Base-by-base conservation (phyloP, 1,140 invertebrate species). In the Orchesella cincta region DNA sequence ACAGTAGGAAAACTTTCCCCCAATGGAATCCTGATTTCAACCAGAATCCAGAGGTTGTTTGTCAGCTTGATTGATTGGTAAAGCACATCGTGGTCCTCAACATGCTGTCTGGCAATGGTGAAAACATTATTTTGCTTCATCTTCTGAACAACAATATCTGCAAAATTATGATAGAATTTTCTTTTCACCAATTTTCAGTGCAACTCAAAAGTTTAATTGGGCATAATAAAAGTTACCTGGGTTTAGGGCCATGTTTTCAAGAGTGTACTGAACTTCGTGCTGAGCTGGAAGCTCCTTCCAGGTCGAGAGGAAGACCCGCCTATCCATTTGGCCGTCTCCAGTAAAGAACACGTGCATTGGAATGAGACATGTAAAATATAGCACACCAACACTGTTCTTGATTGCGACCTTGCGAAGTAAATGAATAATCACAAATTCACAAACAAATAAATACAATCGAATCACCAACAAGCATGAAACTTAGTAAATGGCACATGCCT, bases 221-320 rank as follows among this genome's bases (percentile, higher is more conserved):
- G 8, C 23, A n/a, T 29, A 76, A 39, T 16, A 1, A 33, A 35
- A 8, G n/a, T 71, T 84, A 90, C 90, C 90, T 80, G 90, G 88
- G 84, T 85, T 89, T 75, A 89, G 85, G 74, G 87, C 86, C 33
- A 91, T 85, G 83, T 90, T 89, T 73, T 86, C 88, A 51, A 89
- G 87, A 20, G 91, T 93, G 84, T 95, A 97, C 84, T 98, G 96
- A 29, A 98, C 91, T 88, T 99, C 98, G 87, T 99, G 99, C 78
- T 96, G 94, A 23, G 97, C 92, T 20, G 98, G 98, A 85, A 99
- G 99, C 82, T 99, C 98, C 88, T 99, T 98, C 98, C 98, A 99
- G 1, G 97, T 98, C 39, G 94, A 92, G 36, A 99, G 88, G 87
- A 99, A 99, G 1, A 98, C 92, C 76, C 95, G 89, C 99, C 99